Evolutionary conservation across 2,888 invertebrate species (phyloP), one percentile per base, ranked within the genome.

Genomic region (Apomyelois bistriatella): DNA sequence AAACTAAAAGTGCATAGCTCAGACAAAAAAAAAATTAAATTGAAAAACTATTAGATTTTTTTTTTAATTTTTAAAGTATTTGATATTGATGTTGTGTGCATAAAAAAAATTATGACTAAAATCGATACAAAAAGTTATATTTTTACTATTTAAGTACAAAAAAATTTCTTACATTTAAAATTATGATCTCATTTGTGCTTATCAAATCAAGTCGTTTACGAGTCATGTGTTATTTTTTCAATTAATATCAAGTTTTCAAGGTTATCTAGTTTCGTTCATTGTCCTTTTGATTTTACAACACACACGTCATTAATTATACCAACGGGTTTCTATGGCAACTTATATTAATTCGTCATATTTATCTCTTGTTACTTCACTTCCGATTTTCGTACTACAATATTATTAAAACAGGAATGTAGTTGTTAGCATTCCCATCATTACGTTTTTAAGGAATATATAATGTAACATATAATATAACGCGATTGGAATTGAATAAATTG

Each of bases 241-340:
- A 72, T 68, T 68, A 68, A 60, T 67, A 67, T 74, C 79, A 62
- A 67, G 76, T 78, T 83, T 61, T 81, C 87, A 88, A 88, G 88
- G 88, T 75, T 69, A 85, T 76, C 82, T 50, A 60, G 76, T 68
- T 70, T 70, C 82, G 87, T 83, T 85, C 86, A 81, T 79, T 84
- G 85, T 85, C 85, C 87, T 79, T n/a, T 83, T 8, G 58, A 66
- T 50, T 40, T 32, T 30, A 8, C 16, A 40, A 8, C 16, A 40
- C 6, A 28, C 49, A 16, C 15, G 49, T 41, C 30, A 30, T 30
- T 43, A 43, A 43, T 42, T 52, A 51, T 52, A 43, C 9, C 42
- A 43, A 52, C 37, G 9, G 36, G 52, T 43, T 52, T 52, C 43
- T 52, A 37, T 37, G 43, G 52, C 9, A 52, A 43, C 43, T 28